Base-by-base conservation (phyloP, 35 echinoderm and acorn worm genomes). In the Lytechinus variegatus region DNA sequence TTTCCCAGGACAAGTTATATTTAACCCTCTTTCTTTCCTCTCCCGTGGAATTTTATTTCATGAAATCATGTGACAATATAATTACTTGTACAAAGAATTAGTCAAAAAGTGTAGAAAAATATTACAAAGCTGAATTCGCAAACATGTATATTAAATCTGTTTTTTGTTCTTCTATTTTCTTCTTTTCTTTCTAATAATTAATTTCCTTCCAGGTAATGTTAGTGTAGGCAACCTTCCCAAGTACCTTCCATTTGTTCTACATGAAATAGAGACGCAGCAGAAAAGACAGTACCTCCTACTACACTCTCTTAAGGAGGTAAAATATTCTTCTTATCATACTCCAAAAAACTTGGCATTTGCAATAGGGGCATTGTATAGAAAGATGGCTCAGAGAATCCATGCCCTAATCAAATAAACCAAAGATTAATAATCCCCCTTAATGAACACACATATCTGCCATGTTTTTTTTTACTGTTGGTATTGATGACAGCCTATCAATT, bases 301-400 rank as follows among this genome's bases (percentile, higher is more conserved):
- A 13, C 98, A 99, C 86, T 98, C 98, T 21, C 95, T 99, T 5
- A 97, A 99, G 96, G 98, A 99, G 97, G 98, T 99, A 91, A 98
- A 94, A 60, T 6, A 24, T 24, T 7, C 19, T 24, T 11, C 9
- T 10, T 2, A 58, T 2, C 9, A 58, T 11, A 13, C 5, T 11
- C 9, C 7, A 11, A 9, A 58, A 58, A 58, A 2, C 13, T 58
- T 58, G 56, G 56, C 13, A 2, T 58, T 9, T 58, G 56, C 13
- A 10, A 9, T 58, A 58, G 13, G 5, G 9, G 0, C 9, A 58
- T 58, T 58, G 9, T 58, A 9, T 9, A 58, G 56, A 58, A 13
- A 58, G 56, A 58, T 13, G 13, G 9, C 56, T 58, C 13, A 58
- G 13, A 13, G 56, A 13, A 66, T 66, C 60, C 11, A 66, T 66